Evolutionary conservation across 2,888 invertebrate species (phyloP), one percentile per base, ranked within the genome.

Genomic region (Tromatobia lineatoria): DNA sequence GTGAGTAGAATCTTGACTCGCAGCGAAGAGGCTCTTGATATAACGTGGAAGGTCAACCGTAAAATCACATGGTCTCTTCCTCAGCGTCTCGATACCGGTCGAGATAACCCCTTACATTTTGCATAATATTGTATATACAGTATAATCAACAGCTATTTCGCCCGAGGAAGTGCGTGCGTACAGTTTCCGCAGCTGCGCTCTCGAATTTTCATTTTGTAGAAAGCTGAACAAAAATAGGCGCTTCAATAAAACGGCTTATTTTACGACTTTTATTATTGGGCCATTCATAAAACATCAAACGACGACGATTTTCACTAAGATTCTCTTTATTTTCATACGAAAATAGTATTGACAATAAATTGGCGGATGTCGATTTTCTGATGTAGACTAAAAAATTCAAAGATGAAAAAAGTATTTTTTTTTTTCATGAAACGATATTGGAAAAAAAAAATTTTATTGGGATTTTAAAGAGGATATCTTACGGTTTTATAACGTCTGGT

Each of bases 11-110:
- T n/a, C n/a, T n/a, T n/a, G 54, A 59, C 80, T 81, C 29, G 42
- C 7, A 13, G 25, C 25, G 45, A 47, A 67, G 50, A 64, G 11
- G 47, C 47, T 66, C 18, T 70, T 67, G 50, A 69, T 59, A 54
- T 11, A 74, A 74, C 67, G 83, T 42, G 76, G 81, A 85, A 86
- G 83, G 83, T 83, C 83, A 59, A 86, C 81, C 85, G 81, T 85
- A 69, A 83, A 86, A 85, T 83, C 38, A 81, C 66, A 79, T 47
- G 79, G 79, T 54, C 61, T 38, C 34, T 38, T 61, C 34, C 80
- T 85, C 52, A 61, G 52, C 54, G n/a, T 38, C 70, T 77, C 61
- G 82, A 83, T 85, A 61, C 76, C 79, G 76, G 69, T 64, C 80
- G 50, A 61, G 80, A 81, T 83, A 79, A 38, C 67, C 59, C 45